Base-by-base conservation (phyloP, 2,113 vertebrate species). In the Neoarius graeffei region DNA sequence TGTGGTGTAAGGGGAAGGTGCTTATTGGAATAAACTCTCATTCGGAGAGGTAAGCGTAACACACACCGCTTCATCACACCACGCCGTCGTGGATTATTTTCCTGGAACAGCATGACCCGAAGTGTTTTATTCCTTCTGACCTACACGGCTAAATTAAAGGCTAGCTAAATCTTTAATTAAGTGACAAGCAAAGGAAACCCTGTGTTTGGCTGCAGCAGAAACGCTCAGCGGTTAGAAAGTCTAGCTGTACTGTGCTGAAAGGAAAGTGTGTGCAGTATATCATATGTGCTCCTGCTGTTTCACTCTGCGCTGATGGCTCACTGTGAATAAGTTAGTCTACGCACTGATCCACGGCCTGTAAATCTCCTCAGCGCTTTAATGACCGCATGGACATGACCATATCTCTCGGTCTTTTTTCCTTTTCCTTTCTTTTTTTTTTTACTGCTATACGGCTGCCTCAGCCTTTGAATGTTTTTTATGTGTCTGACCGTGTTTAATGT, bases 381-480 rank as follows among this genome's bases (percentile, higher is more conserved):
- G 86, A 85, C 85, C 81, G 7, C 23, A 3, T 54, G 48, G 84
- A 90, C 74, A 86, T 85, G 87, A 85, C 81, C 56, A 71, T 85
- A 83, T 88, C 87, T 87, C 59, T 62, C 80, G 15, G 20, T 52
- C 80, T 82, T 62, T 82, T 30, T 79, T n/a, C 7, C 19, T 56
- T 54, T 11, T 15, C 0, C 17, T 14, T 10, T 13, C 4, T 9
- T 7, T 50, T 74, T 74, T 17, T 76, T 90, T 76, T 87, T 80
- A 86, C 50, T 71, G 74, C 89, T 82, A 79, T 81, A 87, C 0
- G 57, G 86, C 85, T 87, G 80, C 79, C 79, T 85, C 85, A 59
- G 83, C 94, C 94, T 95, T 96, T 97, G 96, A 96, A 96, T 96
- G 96, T 96, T 97, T 96, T 97, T 97, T 97, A 97, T 97, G 95